phyloP scores from a whole-genome alignment of 2,888 invertebrate genomes.

The Candidula unifasciata region DNA sequence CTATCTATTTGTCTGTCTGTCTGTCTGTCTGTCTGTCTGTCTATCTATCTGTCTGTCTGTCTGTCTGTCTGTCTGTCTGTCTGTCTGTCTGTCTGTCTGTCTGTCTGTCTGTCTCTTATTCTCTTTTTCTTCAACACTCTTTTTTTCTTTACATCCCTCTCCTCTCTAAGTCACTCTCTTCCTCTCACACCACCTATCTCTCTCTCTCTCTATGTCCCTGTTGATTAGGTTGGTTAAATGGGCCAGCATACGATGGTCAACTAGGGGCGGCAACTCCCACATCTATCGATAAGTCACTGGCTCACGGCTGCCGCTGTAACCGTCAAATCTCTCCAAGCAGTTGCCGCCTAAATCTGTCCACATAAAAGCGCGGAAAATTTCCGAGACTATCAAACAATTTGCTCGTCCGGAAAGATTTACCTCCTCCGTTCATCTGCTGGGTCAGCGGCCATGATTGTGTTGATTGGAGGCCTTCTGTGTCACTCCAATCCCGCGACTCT shows the following conservation, averaged over 20 bases:
- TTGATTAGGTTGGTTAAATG: not conserved
- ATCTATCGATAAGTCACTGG: constrained; percentile 24
- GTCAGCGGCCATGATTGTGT: constrained; percentile 30
- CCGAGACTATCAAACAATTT: constrained; percentile 36
- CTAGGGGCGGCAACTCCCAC: constrained; percentile 17
- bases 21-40: too few relatives aligned
- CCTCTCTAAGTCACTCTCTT: not conserved
- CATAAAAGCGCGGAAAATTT: constrained; percentile 37
- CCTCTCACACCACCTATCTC: not conserved
- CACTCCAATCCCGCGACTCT: not conserved
- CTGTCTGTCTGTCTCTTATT: not conserved
- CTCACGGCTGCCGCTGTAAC: too few relatives aligned
- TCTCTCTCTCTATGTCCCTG: not conserved
- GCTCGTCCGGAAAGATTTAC: constrained; percentile 40
- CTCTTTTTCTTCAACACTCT: not conserved
- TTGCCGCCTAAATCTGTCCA: constrained; percentile 42
- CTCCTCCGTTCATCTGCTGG: constrained; percentile 26
- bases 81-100: too few relatives aligned
- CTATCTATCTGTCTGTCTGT: too few relatives aligned
- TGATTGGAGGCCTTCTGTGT: constrained; percentile 1
- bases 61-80: too few relatives aligned
- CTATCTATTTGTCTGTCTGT: constrained; percentile 12
- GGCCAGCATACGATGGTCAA: constrained; percentile 9
- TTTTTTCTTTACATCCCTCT: not conserved
- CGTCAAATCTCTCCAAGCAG: constrained; percentile 16